These are phyloP conservation scores for Lasiurus borealis DNA, from an alignment of 2,113 vertebrate species.

Conservation along the genomic window DNA sequence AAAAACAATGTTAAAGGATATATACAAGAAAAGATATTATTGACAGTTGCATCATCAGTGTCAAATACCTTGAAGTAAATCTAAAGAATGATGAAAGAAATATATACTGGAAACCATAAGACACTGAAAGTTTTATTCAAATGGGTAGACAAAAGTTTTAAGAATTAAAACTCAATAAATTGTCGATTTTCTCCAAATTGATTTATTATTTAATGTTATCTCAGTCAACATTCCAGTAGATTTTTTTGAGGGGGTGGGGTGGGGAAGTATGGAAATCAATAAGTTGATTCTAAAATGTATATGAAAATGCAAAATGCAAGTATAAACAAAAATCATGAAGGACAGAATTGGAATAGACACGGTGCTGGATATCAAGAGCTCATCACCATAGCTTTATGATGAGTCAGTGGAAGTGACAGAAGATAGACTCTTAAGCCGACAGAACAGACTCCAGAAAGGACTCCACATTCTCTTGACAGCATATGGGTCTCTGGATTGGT, in stretches of 20 bases:
- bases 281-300: neutral
- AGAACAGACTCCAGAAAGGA: neutral
- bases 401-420: neutral
- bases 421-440: neutral
- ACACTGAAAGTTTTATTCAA: neutral
- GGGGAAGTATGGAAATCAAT: neutral
- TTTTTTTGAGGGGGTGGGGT: neutral
- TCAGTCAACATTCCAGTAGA: neutral
- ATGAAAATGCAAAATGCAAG: neutral
- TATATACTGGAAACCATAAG: neutral
- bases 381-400: neutral
- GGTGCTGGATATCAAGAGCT: neutral
- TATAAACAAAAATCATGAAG: neutral
- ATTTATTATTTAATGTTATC: constrained; percentile 1
- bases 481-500: neutral
- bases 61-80: neutral
- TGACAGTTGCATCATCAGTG: neutral
- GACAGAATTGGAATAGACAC: neutral
- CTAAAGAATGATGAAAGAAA: neutral
- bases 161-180: neutral
- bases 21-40: neutral
- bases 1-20: neutral
- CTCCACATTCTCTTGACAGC: neutral
- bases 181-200: constrained; percentile 1
- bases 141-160: neutral